These are phyloP conservation scores for Listronotus oregonensis DNA, from an alignment of 1,140 invertebrate species.

Conservation along the genomic window DNA sequence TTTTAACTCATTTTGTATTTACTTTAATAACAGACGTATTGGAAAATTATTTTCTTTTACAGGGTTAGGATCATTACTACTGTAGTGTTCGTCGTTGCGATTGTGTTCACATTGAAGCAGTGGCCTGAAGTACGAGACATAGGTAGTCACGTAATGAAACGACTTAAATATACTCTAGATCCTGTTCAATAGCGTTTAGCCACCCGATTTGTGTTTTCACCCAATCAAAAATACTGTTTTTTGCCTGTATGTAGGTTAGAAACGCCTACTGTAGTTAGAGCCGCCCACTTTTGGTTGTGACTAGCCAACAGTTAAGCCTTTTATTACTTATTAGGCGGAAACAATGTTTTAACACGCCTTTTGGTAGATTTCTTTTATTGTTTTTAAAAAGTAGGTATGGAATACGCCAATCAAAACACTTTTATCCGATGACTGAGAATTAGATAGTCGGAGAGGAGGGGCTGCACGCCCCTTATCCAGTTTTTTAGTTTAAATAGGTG, in stretches of 20 bases:
- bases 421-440: too few species aligned
- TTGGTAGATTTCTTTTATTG: too few species aligned
- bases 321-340: neutral
- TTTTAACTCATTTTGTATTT: too few species aligned
- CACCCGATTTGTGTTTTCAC: neutral
- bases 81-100: slow-evolving; percentile 74
- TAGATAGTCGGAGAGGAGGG: too few species aligned
- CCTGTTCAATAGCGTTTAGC: slow-evolving; percentile 63
- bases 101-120: slow-evolving; percentile 83
- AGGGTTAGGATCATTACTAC: slow-evolving; percentile 87
- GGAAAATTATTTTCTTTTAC: slow-evolving; percentile 58
- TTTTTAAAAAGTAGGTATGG: too few species aligned
- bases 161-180: slow-evolving; percentile 69
- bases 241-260: neutral
- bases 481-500: too few species aligned
- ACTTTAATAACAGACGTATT: too few species aligned
- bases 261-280: neutral
- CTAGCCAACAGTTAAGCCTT: neutral
- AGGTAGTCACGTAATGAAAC: slow-evolving; percentile 69
- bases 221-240: neutral
- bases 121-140: slow-evolving; percentile 86
- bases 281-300: neutral
- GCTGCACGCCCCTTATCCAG: too few species aligned
- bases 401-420: too few species aligned
- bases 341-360: too few species aligned